Evolutionary conservation across 2,888 invertebrate species (phyloP).

Genomic region (Aricia artaxerxes): DNA sequence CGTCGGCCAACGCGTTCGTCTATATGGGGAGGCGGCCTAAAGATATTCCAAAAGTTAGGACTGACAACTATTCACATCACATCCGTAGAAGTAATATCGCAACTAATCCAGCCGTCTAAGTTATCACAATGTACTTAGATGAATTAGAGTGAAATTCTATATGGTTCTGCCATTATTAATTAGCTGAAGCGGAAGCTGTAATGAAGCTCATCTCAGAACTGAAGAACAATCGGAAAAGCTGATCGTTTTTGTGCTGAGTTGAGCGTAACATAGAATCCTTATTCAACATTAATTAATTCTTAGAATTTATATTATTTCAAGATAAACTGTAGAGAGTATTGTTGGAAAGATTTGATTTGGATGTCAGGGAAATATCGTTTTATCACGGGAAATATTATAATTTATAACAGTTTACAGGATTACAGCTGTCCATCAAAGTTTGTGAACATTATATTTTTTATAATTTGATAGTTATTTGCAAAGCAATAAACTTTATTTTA

Average conservation of each 20-base stretch:
- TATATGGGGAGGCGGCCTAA: no score
- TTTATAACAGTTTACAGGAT: not conserved
- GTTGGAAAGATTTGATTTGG: not conserved
- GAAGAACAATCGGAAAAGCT: constrained; percentile 29
- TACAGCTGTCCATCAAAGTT: no score
- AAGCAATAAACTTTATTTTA: not conserved
- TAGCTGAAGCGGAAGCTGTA: constrained; percentile 19
- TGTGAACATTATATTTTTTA: no score
- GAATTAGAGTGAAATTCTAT: constrained; percentile 24
- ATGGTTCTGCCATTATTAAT: constrained; percentile 27
- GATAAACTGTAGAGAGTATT: not conserved
- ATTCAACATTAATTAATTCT: constrained; percentile 16
- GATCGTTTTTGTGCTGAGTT: constrained; percentile 31
- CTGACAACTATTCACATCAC: not conserved
- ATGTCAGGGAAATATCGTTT: not conserved
- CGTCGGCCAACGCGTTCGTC: no score
- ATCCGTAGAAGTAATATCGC: not conserved
- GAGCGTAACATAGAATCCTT: constrained; percentile 16
- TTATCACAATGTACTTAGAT: constrained; percentile 21
- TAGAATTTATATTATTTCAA: constrained; percentile 4
- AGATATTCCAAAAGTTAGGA: constrained; percentile 5
- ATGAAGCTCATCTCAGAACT: constrained; percentile 29
- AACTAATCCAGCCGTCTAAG: constrained; percentile 4
- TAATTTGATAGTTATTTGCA: not conserved
- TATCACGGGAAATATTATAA: not conserved